These are phyloP conservation scores for Mercenaria mercenaria DNA, from an alignment of 1,140 invertebrate genomes.

Conservation along the genomic window DNA sequence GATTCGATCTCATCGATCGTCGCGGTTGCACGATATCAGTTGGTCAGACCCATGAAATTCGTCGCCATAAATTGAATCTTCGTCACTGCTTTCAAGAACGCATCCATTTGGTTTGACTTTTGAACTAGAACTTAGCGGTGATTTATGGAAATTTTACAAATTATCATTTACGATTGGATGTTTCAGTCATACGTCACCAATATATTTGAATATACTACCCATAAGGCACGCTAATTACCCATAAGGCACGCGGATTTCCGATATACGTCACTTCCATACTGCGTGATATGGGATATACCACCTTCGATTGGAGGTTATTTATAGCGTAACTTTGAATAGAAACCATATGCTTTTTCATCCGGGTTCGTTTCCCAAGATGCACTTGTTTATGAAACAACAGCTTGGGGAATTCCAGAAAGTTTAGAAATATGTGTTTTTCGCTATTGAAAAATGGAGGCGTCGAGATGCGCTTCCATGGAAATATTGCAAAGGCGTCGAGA, in stretches of 20 bases:
- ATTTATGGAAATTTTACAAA: background rate
- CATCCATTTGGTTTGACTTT: background rate
- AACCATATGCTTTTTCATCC: background rate
- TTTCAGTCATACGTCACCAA: too few relatives aligned
- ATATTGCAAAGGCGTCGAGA: background rate
- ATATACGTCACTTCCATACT: background rate
- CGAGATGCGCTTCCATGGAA: background rate
- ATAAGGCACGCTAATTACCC: background rate
- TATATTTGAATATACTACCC: background rate
- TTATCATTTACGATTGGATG: background rate
- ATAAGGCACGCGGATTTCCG: background rate
- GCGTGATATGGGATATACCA: background rate
- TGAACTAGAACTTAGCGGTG: background rate
- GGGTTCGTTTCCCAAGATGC: background rate
- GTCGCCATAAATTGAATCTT: background rate
- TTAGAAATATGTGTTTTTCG: background rate
- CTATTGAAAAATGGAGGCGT: background rate
- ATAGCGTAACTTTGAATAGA: background rate
- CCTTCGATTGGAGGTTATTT: background rate
- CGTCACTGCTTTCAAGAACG: background rate
- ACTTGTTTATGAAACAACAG: background rate
- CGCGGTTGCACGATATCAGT: background rate
- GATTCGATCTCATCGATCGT: background rate
- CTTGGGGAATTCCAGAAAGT: background rate
- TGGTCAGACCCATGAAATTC: background rate